phyloP scores from a whole-genome alignment of 2,113 vertebrate species.

The Hoplias malabaricus region DNA sequence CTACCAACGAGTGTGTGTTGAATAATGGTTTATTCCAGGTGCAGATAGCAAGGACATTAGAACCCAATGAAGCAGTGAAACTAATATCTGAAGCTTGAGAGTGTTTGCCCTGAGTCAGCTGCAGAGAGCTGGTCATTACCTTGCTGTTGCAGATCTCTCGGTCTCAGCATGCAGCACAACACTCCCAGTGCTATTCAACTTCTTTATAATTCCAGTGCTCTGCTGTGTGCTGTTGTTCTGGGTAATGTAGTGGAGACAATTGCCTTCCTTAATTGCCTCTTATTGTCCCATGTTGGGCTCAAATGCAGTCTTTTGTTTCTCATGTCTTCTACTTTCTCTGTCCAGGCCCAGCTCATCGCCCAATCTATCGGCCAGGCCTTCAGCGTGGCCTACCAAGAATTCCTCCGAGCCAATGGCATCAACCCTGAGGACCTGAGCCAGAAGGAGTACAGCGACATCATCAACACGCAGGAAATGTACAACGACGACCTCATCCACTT shows the following conservation, averaged over 20 bases:
- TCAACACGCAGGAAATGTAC: slow-evolving; percentile 99
- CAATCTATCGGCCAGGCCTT: slow-evolving; percentile 99
- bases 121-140: background rate
- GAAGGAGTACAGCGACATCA: slow-evolving; percentile 98
- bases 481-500: slow-evolving; percentile 99
- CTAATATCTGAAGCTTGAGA: background rate
- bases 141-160: background rate
- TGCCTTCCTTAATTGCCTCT: background rate
- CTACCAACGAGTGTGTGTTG: background rate
- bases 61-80: background rate
- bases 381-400: slow-evolving; percentile 98
- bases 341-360: slow-evolving; percentile 95
- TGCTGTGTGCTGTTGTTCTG: background rate
- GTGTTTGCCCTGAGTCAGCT: background rate
- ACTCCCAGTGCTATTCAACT: background rate
- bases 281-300: background rate
- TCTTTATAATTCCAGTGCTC: background rate
- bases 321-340: slow-evolving; percentile 6
- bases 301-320: background rate
- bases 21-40: background rate
- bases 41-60: background rate
- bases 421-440: slow-evolving; percentile 98
- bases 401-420: slow-evolving; percentile 95
- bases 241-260: background rate
- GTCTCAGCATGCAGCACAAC: background rate